These are phyloP conservation scores for Takifugu bimaculatus DNA, from an alignment of 2,113 vertebrate species.

Conservation along the genomic window DNA sequence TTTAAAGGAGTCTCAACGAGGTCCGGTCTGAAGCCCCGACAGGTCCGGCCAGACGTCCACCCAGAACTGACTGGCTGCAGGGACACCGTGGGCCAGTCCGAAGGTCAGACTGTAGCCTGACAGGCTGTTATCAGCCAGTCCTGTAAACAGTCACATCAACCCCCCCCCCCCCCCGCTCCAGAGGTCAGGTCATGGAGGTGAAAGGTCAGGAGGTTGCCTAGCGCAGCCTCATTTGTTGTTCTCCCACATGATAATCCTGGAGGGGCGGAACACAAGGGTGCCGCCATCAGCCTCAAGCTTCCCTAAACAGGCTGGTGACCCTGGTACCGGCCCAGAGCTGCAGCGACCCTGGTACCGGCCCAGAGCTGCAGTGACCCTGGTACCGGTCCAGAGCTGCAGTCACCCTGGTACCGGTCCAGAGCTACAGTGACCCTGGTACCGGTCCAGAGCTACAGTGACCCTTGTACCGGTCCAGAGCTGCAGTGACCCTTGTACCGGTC, in stretches of 20 bases:
- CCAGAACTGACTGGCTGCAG: conserved; percentile 1
- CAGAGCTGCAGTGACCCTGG: too few relatives aligned
- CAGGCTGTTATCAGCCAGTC: conserved; percentile 15
- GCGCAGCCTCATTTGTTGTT: conserved; percentile 43
- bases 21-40: conserved; percentile 10
- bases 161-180: conserved; percentile 3
- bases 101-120: too few relatives aligned
- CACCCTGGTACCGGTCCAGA: too few relatives aligned
- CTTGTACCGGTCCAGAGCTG: too few relatives aligned
- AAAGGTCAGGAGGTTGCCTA: conserved; percentile 19
- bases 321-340: not conserved
- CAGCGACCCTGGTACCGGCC: too few relatives aligned
- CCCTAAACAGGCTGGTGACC: not conserved
- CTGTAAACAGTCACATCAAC: conserved; percentile 5
- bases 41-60: conserved; percentile 13
- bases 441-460: too few relatives aligned
- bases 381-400: too few relatives aligned
- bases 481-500: too few relatives aligned
- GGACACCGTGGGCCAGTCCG: conserved; percentile 19
- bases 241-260: conserved; percentile 34
- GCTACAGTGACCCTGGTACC: too few relatives aligned
- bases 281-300: conserved; percentile 37
- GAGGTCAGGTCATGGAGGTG: conserved; percentile 24
- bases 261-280: conserved; percentile 21
- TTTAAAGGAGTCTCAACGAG: too few relatives aligned